Evolutionary conservation across 2,797 vertebrate species (phyloP).

Genomic region (Pseudochirops corinnae): DNA sequence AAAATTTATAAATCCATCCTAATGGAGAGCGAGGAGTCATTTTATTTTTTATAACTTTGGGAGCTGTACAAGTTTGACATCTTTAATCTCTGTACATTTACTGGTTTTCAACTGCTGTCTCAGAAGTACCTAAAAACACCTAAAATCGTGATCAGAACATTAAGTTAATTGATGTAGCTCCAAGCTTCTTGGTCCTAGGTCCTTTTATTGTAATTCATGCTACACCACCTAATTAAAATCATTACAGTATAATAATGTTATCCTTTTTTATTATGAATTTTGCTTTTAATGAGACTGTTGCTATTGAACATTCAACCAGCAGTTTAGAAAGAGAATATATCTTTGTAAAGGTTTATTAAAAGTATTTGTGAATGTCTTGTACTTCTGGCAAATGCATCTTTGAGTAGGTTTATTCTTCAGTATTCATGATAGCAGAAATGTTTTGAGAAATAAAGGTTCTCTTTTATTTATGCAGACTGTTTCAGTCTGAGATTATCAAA

Average conservation of each 20-base stretch:
- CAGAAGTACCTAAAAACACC: constrained; percentile 64
- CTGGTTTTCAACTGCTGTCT: constrained; percentile 63
- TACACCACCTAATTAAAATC: constrained; percentile 4
- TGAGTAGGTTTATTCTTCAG: neutral
- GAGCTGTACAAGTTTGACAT: constrained; percentile 45
- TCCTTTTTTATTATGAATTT: constrained; percentile 72
- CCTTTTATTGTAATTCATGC: constrained; percentile 26
- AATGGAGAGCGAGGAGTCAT: constrained; percentile 28
- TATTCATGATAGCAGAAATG: constrained; percentile 27
- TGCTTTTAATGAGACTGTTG: constrained; percentile 66
- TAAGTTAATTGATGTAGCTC: constrained; percentile 49
- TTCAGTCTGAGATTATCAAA: neutral
- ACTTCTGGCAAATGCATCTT: constrained; percentile 30
- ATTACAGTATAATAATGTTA: constrained; percentile 55
- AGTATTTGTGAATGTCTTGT: constrained; percentile 56
- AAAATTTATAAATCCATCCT: constrained; percentile 18
- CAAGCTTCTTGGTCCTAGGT: constrained; percentile 3
- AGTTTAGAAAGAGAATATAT: constrained; percentile 38
- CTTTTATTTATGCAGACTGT: constrained; percentile 28
- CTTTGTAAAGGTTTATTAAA: constrained; percentile 62
- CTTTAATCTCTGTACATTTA: constrained; percentile 55
- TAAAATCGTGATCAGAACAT: constrained; percentile 58
- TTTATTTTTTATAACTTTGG: neutral
- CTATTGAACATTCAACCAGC: constrained; percentile 60
- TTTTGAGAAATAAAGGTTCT: constrained; percentile 26